Conservation (phyloP, 2,888 invertebrate genomes). For the Elaeidobius kamerunicus region DNA sequence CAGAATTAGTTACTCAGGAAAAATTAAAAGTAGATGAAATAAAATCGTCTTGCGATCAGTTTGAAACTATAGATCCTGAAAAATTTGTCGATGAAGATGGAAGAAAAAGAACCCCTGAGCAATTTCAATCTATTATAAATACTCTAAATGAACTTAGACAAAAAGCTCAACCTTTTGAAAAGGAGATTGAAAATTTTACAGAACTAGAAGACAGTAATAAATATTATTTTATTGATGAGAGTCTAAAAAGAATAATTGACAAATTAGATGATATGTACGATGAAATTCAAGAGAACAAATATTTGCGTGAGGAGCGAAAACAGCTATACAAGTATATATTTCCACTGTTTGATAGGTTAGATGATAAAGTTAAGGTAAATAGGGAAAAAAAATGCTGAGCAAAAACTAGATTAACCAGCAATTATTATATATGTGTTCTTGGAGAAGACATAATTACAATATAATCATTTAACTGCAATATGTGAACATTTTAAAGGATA, state of each 20-base stretch:
- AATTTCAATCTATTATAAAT: not conserved
- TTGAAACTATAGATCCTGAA: too few species aligned
- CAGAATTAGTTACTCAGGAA: too few species aligned
- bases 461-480: too few species aligned
- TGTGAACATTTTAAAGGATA: too few species aligned
- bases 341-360: slow-evolving; percentile 19
- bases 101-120: too few species aligned
- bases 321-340: slow-evolving; percentile 23
- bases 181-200: slow-evolving; percentile 12
- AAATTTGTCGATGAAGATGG: too few species aligned
- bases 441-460: too few species aligned
- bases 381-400: too few species aligned
- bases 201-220: slow-evolving; percentile 19
- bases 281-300: slow-evolving; percentile 12
- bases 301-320: slow-evolving; percentile 8
- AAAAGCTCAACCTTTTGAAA: slow-evolving; percentile 10
- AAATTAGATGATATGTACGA: slow-evolving; percentile 21
- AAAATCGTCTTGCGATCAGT: too few species aligned
- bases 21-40: too few species aligned
- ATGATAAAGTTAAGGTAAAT: slow-evolving; percentile 14
- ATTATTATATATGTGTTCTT: too few species aligned
- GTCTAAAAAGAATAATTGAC: slow-evolving; percentile 15
- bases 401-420: too few species aligned
- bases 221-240: slow-evolving; percentile 28
- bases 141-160: slow-evolving; percentile 4